phyloP scores from a whole-genome alignment of 2,888 invertebrate genomes.

The Torymus tubicola region DNA sequence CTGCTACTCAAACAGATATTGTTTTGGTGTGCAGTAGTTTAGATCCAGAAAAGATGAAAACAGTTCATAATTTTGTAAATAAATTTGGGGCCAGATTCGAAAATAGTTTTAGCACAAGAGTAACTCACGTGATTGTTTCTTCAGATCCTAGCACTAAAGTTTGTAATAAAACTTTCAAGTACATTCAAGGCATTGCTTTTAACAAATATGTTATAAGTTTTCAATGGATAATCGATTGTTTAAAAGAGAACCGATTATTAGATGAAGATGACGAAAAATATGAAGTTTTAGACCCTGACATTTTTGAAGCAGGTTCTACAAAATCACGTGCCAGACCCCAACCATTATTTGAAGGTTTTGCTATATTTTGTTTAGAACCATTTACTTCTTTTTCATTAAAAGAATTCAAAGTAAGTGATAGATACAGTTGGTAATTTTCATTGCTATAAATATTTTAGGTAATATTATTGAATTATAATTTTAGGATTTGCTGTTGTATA shows the following conservation, averaged over 20 bases:
- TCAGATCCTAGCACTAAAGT: constrained; percentile 57
- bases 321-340: constrained; percentile 63
- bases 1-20: constrained; percentile 25
- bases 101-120: constrained; percentile 60
- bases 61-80: constrained; percentile 61
- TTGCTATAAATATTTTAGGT: background rate
- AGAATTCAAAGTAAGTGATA: constrained; percentile 64
- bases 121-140: constrained; percentile 69
- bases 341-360: constrained; percentile 65
- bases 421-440: background rate
- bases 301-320: constrained; percentile 64
- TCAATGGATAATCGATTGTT: constrained; percentile 67
- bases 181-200: constrained; percentile 68
- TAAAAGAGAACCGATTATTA: constrained; percentile 59
- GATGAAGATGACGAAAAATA: constrained; percentile 67
- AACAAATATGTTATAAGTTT: constrained; percentile 66
- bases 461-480: constrained; percentile 15
- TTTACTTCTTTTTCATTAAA: constrained; percentile 61
- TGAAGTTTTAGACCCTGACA: constrained; percentile 66
- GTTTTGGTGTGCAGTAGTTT: constrained; percentile 67
- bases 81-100: constrained; percentile 60
- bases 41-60: constrained; percentile 53
- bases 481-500: constrained; percentile 65
- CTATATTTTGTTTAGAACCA: constrained; percentile 66
- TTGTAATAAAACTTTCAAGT: constrained; percentile 68